Evolutionary conservation across 2,113 vertebrate species (phyloP), one percentile per base, ranked within the genome.

Genomic region (Phylloscopus whistleri): DNA sequence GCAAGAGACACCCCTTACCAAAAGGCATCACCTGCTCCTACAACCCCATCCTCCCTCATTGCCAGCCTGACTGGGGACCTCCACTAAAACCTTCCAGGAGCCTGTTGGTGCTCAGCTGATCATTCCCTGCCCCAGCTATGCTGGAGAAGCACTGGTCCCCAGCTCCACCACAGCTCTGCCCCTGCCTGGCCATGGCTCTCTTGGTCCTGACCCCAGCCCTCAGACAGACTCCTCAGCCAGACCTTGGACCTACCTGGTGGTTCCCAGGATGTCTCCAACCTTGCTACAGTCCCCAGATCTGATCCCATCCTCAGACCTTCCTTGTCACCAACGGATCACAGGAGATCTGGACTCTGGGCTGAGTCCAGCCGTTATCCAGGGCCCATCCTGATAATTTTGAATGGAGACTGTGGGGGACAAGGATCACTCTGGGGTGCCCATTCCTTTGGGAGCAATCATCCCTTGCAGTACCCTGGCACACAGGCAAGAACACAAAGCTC

Each of bases 381-480:
- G 21, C 33, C 33, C 33, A 64, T 76, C 33, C 33, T 68, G 33
- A 44, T 87, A 77, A 56, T 46, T 43, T 70, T 27, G 41, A 37
- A 35, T 66, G 55, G 68, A 44, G 44, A 27, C 9, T 23, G 26
- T 12, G 49, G 7, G 13, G 16, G 49, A 46, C 3, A 30, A 46
- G 49, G 39, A 43, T 60, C 76, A 26, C 0, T 0, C 30, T 68
- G 67, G 35, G 35, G 13, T 72, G 5, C 28, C 26, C 52, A 35
- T 48, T 62, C 58, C 8, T 48, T 17, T 0, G 1, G 53, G 67
- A 52, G 16, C 37, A 31, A 27, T 52, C 86, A 62, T 41, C 41
- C 67, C 16, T 18, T 41, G 49, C 0, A 0, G 19, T 56, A 27
- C 41, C 49, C 23, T 76, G 79, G 58, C 30, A 72, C 0, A 0